Base-by-base conservation (phyloP, 2,113 vertebrate species). In the Istiophorus platypterus region DNA sequence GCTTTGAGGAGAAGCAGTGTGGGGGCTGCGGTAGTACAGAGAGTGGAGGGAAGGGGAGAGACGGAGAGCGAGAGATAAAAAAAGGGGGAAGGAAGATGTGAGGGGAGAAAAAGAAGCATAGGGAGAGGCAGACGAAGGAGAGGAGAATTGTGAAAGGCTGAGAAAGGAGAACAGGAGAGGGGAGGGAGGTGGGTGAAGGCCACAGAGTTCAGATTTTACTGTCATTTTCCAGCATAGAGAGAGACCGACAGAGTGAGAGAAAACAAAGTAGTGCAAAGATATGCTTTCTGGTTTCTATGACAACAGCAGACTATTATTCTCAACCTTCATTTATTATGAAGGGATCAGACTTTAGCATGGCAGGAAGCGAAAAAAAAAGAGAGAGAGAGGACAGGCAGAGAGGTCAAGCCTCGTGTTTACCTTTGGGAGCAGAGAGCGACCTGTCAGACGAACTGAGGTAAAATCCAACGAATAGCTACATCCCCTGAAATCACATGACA, bases 261-360 rank as follows among this genome's bases (percentile, higher is more conserved):
- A 70, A 82, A 84, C 81, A 61, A 71, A 67, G 51, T 8, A 75
- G 78, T 4, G 62, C 68, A 59, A 67, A 84, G 82, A 92, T 84
- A 85, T 82, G 80, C 78, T 90, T 85, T 85, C 76, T 64, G 65
- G 92, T 95, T 92, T 86, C 91, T 84, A 94, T 93, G 85, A 92
- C 85, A 93, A 94, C 90, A 84, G 75, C 69, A 64, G 82, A 72
- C 83, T 80, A 84, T 91, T 89, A 91, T 86, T 88, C 83, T 80
- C 76, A 74, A 80, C 74, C 71, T 72, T 87, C 89, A 86, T 80
- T 90, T 88, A 76, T 89, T 84, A 86, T 65, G 78, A 87, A 69
- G 72, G 65, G 84, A 88, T 81, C 42, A 71, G 82, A 88, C 84
- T 85, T 80, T 31, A 67, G 68, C 2, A 10, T 66, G 45, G 39